Conservation (phyloP, 2,888 invertebrate genomes). For the Apamea epomidion region DNA sequence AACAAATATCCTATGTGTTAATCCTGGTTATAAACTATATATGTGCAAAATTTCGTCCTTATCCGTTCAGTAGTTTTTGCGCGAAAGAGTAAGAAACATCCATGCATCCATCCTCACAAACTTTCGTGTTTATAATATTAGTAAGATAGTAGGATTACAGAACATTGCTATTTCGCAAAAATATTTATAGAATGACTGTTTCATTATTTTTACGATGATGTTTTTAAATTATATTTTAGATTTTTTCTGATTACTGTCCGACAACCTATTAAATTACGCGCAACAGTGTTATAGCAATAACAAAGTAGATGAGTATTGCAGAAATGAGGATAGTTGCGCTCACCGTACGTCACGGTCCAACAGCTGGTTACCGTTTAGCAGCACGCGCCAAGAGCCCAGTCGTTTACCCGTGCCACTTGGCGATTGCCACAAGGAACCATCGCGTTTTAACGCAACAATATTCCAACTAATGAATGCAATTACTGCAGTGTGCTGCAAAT, state of each 20-base stretch:
- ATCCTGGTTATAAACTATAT: too few species aligned
- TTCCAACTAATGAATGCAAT: conserved; percentile 45
- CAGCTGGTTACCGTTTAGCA: conserved; percentile 79
- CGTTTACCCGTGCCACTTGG: conserved; percentile 69
- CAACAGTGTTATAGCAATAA: conserved; percentile 72
- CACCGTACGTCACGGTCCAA: conserved; percentile 81
- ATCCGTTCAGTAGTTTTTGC: too few species aligned
- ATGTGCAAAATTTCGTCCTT: too few species aligned
- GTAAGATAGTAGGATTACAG: too few species aligned
- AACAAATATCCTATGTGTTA: too few species aligned
- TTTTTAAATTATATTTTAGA: background rate
- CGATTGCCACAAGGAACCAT: conserved; percentile 68
- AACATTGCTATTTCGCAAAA: background rate
- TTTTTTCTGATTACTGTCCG: background rate
- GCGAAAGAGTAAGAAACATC: too few species aligned
- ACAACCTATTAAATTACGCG: conserved; percentile 12
- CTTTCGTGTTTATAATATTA: background rate
- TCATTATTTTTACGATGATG: background rate
- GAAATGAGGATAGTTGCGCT: conserved; percentile 83
- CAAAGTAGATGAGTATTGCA: conserved; percentile 73
- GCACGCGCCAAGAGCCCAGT: conserved; percentile 77
- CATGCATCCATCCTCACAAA: too few species aligned
- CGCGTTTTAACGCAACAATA: conserved; percentile 36
- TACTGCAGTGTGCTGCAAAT: conserved; percentile 3
- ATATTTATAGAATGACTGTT: background rate